Evolutionary conservation across 2,113 vertebrate genomes (phyloP).

Genomic region (Silurus asotus): DNA sequence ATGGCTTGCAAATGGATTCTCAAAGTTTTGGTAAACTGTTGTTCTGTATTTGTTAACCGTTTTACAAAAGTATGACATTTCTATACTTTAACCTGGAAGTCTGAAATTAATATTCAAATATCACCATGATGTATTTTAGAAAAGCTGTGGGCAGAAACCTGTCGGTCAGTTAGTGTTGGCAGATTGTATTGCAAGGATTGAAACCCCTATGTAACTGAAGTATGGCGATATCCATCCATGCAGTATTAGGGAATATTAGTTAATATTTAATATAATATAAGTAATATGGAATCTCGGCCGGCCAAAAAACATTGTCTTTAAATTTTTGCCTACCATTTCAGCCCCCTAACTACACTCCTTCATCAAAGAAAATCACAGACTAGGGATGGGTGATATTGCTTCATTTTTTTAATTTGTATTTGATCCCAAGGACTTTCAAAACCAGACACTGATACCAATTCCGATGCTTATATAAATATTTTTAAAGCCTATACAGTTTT

Average conservation of each 20-base stretch:
- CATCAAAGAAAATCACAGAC: background rate
- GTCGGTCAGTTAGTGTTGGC: background rate
- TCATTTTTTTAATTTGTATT: too few relatives aligned
- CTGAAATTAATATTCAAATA: background rate
- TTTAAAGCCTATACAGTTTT: too few relatives aligned
- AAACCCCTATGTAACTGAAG: background rate
- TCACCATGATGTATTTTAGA: background rate
- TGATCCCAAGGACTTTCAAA: too few relatives aligned
- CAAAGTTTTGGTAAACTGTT: too few relatives aligned
- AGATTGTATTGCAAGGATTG: background rate
- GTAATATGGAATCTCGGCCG: background rate
- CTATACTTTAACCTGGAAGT: background rate
- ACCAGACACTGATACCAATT: too few relatives aligned
- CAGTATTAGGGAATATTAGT: too few relatives aligned
- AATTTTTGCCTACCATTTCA: background rate
- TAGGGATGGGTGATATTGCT: too few relatives aligned
- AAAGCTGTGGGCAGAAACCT: background rate
- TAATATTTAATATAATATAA: background rate
- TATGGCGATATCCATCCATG: background rate
- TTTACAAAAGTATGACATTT: background rate
- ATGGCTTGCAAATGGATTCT: too few relatives aligned
- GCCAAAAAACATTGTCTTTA: too few relatives aligned
- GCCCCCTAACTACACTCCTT: background rate
- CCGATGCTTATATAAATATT: too few relatives aligned
- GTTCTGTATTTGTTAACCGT: background rate